A percentile compares a stretch with the other conserved stretches of the same genome.
phyloP scores from a whole-genome alignment of 1,140 invertebrate species.

The Aphelenchoides fujianensis region DNA sequence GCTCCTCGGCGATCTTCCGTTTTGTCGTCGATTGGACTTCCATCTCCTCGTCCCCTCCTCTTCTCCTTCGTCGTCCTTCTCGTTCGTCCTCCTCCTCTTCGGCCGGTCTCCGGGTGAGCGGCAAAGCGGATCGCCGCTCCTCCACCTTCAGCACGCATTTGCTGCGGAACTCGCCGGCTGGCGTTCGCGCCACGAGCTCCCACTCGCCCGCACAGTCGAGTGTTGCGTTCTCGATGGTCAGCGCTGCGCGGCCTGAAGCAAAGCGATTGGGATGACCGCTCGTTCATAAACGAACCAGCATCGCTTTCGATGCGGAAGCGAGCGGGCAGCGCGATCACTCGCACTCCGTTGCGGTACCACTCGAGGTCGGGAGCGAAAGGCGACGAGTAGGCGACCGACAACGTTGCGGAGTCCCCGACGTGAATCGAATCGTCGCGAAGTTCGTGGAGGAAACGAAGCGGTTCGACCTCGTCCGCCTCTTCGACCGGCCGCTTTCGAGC shows the following conservation, averaged over 20 bases:
- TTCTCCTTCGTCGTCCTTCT: no score
- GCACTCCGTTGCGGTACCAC: slow-evolving; percentile 11
- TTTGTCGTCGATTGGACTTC: no score
- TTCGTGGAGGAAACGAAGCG: slow-evolving; percentile 13
- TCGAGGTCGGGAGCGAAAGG: neutral
- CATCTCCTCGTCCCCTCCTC: no score
- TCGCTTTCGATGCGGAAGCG: neutral
- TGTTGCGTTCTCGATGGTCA: neutral
- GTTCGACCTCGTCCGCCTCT: slow-evolving; percentile 7
- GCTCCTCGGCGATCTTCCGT: no score
- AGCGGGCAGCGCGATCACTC: neutral
- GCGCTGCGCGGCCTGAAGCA: neutral
- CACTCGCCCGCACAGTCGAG: neutral
- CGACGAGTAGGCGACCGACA: slow-evolving; percentile 4
- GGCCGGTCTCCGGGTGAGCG: no score
- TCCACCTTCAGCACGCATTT: neutral
- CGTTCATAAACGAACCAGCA: neutral
- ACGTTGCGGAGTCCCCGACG: slow-evolving; percentile 6
- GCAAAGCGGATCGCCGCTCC: neutral
- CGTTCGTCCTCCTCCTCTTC: no score
- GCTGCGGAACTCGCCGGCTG: neutral
- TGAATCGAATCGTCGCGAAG: slow-evolving; percentile 12
- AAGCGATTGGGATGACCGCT: neutral
- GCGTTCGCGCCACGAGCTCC: neutral
- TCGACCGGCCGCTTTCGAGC: neutral